phyloP scores from a whole-genome alignment of 2,113 vertebrate genomes.

The Nibea albiflora region DNA sequence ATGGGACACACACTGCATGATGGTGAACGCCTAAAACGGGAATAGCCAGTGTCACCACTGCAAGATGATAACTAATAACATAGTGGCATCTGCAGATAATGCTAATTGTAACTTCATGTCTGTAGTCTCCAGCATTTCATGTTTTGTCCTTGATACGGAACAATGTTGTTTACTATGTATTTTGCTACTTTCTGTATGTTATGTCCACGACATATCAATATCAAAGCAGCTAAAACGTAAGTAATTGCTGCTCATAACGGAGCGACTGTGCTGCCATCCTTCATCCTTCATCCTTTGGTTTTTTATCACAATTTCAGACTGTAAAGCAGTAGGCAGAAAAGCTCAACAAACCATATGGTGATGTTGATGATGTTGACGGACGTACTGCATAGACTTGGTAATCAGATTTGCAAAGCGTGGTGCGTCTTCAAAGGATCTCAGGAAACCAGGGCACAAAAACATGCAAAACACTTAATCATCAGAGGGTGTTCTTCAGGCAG shows the following conservation, averaged over 20 bases:
- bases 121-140: too few species aligned
- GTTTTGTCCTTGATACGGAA: too few species aligned
- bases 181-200: neutral
- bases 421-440: constrained; percentile 42
- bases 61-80: too few species aligned
- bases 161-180: neutral
- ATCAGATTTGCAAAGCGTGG: constrained; percentile 33
- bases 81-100: too few species aligned
- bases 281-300: neutral
- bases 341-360: neutral
- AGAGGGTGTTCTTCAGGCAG: constrained; percentile 3
- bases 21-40: too few species aligned
- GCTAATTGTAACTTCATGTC: too few species aligned
- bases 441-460: constrained; percentile 30
- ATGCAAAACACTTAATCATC: constrained; percentile 11
- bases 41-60: too few species aligned
- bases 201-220: neutral
- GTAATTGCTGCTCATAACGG: neutral
- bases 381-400: constrained; percentile 26
- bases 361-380: constrained; percentile 20
- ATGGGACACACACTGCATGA: too few species aligned
- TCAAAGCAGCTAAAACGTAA: neutral
- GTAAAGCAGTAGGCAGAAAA: constrained; percentile 11
- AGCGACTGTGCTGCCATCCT: neutral
- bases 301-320: constrained; percentile 8